Conservation (phyloP, 1,140 invertebrate genomes). For the Drosophila tani region DNA sequence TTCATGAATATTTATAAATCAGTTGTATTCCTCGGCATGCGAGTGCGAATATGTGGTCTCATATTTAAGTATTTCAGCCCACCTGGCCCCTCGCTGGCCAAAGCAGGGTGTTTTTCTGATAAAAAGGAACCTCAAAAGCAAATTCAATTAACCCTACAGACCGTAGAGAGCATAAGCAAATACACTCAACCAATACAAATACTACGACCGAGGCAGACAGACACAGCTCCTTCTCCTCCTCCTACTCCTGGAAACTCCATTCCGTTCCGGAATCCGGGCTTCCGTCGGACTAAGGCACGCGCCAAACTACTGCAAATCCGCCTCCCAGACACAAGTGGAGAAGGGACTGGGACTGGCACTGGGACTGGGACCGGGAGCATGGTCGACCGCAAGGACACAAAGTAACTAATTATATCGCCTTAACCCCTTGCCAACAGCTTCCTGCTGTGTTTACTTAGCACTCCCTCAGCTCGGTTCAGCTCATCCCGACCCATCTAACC, state of each 20-base stretch:
- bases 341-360: neutral
- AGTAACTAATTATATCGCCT: conserved; percentile 82
- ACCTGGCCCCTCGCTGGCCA: neutral
- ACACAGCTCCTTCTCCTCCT: conserved; percentile 19
- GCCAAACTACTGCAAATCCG: conserved; percentile 65
- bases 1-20: conserved; percentile 56
- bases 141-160: conserved; percentile 82
- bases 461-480: conserved; percentile 3
- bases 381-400: conserved; percentile 68
- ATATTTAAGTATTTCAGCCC: conserved; percentile 2
- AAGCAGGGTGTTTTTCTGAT: conserved; percentile 14
- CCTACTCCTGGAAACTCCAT: conserved; percentile 27
- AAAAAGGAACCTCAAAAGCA: conserved; percentile 69
- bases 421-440: conserved; percentile 59
- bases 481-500: conserved; percentile 4
- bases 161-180: conserved; percentile 79
- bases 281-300: conserved; percentile 55
- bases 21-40: conserved; percentile 37
- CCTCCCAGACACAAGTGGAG: conserved; percentile 23
- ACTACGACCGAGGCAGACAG: conserved; percentile 47
- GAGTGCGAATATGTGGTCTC: conserved; percentile 24
- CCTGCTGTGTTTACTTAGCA: conserved; percentile 66
- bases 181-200: conserved; percentile 82
- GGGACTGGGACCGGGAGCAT: neutral
- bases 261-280: conserved; percentile 17